Evolutionary conservation across 2,113 vertebrate species (phyloP).

Genomic region (Mesoclemmys tuberculata): DNA sequence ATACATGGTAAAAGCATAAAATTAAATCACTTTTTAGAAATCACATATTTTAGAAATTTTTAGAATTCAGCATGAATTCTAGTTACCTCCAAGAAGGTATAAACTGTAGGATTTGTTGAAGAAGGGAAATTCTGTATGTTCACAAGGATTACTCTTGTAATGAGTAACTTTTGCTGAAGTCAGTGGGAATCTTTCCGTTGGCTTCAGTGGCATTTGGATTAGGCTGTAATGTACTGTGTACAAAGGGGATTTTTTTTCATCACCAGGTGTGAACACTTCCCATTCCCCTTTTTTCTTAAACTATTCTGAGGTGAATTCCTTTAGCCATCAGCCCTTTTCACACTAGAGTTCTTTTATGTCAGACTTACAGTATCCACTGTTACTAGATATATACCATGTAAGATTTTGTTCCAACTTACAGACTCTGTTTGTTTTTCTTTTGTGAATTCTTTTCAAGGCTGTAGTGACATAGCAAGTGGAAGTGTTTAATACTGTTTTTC

Average conservation of each 20-base stretch:
- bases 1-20: background rate
- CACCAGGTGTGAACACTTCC: background rate
- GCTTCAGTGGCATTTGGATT: background rate
- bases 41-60: background rate
- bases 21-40: background rate
- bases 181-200: background rate
- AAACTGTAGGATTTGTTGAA: background rate
- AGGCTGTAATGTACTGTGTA: background rate
- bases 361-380: background rate
- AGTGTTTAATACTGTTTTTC: conserved; percentile 21
- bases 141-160: too few species aligned
- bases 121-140: background rate
- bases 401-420: background rate
- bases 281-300: background rate
- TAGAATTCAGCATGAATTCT: background rate
- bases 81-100: background rate
- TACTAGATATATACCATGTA: background rate
- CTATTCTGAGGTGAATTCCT: background rate
- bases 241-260: background rate
- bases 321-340: background rate
- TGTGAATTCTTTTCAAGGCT: background rate
- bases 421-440: background rate
- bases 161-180: background rate
- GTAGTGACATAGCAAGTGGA: background rate
- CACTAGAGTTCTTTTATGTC: background rate